Percentiles rank a stretch among this genome's conserved stretches.
Evolutionary conservation across 2,888 invertebrate species (phyloP).

Genomic region (Cryptus armator): DNA sequence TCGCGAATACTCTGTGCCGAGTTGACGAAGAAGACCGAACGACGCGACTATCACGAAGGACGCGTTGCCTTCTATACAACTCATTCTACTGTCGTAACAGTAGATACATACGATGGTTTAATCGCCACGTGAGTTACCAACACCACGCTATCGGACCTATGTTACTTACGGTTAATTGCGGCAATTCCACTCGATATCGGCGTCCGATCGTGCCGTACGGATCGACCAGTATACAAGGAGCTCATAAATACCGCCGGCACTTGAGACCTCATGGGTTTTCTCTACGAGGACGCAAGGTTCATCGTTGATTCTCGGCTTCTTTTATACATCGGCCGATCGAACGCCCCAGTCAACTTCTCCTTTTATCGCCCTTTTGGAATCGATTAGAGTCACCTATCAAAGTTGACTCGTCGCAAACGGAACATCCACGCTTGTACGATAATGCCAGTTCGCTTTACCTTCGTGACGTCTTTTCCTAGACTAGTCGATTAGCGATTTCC

Average conservation of each 20-base stretch:
- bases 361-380: slow-evolving; percentile 25
- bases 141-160: slow-evolving; percentile 39
- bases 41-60: slow-evolving; percentile 36
- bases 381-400: slow-evolving; percentile 53
- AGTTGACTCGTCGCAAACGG: slow-evolving; percentile 61
- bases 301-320: slow-evolving; percentile 20
- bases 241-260: slow-evolving; percentile 66
- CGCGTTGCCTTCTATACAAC: background rate
- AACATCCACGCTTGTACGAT: slow-evolving; percentile 31
- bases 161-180: slow-evolving; percentile 69
- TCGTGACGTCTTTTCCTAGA: slow-evolving; percentile 6
- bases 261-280: slow-evolving; percentile 42
- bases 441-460: background rate
- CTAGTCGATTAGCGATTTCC: background rate
- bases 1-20: background rate
- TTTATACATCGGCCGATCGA: slow-evolving; percentile 12
- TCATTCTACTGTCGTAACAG: slow-evolving; percentile 23
- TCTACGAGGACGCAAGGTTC: slow-evolving; percentile 15
- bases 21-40: slow-evolving; percentile 13
- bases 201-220: slow-evolving; percentile 55
- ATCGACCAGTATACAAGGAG: slow-evolving; percentile 53
- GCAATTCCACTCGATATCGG: slow-evolving; percentile 67
- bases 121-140: slow-evolving; percentile 7
- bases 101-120: slow-evolving; percentile 12
- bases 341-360: slow-evolving; percentile 3